phyloP scores from a whole-genome alignment of 2,888 invertebrate genomes.

The Macrophya annulata region DNA sequence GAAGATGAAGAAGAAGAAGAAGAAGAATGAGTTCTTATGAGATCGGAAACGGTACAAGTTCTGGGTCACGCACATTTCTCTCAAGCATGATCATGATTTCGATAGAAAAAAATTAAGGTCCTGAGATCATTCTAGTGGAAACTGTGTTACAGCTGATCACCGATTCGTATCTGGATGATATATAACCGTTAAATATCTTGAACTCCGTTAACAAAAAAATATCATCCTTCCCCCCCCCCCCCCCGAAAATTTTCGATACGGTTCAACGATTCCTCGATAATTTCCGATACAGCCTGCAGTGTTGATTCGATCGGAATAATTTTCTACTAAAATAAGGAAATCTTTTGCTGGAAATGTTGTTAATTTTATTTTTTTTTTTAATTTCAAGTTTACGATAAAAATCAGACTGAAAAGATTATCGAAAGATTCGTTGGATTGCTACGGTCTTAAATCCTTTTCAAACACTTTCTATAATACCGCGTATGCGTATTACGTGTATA shows the following conservation, averaged over 20 bases:
- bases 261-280: neutral
- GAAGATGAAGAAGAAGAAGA: slow-evolving; percentile 36
- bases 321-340: neutral
- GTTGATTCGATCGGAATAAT: neutral
- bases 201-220: neutral
- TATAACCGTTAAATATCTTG: neutral
- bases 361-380: neutral
- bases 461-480: neutral
- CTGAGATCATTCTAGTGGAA: neutral
- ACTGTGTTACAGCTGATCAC: neutral
- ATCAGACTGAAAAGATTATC: neutral
- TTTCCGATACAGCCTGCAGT: neutral
- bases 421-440: neutral
- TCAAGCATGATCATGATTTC: neutral
- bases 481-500: neutral
- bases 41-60: slow-evolving; percentile 49
- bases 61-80: slow-evolving; percentile 14
- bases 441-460: neutral
- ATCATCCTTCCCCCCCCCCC: too few relatives aligned
- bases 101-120: neutral
- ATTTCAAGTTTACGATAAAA: neutral
- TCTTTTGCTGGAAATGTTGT: neutral
- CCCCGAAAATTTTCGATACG: too few relatives aligned
- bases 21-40: slow-evolving; percentile 29
- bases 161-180: neutral